Percentiles rank a stretch among this genome's conserved stretches.
Evolutionary conservation across 1,140 invertebrate genomes (phyloP).

Genomic region (Branchinecta lynchi): DNA sequence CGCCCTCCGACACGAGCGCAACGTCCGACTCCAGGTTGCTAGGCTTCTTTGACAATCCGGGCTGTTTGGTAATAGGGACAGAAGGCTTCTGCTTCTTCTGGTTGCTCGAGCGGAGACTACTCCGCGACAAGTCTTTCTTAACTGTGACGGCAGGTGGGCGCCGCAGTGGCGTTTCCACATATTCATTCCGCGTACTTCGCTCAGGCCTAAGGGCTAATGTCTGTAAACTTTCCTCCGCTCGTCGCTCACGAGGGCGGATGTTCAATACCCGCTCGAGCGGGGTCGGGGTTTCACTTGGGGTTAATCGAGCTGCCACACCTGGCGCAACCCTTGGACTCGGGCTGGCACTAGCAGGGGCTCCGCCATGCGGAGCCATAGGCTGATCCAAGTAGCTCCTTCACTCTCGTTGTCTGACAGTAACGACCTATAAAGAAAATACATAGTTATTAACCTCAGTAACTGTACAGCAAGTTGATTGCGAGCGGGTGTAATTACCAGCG

Average conservation of each 20-base stretch:
- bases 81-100: constrained; percentile 15
- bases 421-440: background rate
- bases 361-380: constrained; percentile 7
- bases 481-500: too few species aligned
- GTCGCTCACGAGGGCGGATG: background rate
- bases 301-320: background rate
- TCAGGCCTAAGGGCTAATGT: constrained; percentile 30
- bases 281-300: background rate
- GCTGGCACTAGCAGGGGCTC: background rate
- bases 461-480: too few species aligned
- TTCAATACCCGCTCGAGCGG: background rate
- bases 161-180: constrained; percentile 59
- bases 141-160: constrained; percentile 30
- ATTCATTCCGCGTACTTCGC: constrained; percentile 54
- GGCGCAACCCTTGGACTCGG: background rate
- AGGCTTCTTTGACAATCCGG: constrained; percentile 6
- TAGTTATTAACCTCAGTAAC: too few species aligned
- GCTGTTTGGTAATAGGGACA: background rate
- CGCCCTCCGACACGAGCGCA: constrained; percentile 23
- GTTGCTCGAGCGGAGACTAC: constrained; percentile 20
- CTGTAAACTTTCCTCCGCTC: background rate
- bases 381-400: background rate
- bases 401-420: background rate
- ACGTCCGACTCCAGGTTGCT: constrained; percentile 24
- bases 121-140: constrained; percentile 33